Evolutionary conservation across 2,113 vertebrate genomes (phyloP).

Genomic region (Thamnaconus septentrionalis): DNA sequence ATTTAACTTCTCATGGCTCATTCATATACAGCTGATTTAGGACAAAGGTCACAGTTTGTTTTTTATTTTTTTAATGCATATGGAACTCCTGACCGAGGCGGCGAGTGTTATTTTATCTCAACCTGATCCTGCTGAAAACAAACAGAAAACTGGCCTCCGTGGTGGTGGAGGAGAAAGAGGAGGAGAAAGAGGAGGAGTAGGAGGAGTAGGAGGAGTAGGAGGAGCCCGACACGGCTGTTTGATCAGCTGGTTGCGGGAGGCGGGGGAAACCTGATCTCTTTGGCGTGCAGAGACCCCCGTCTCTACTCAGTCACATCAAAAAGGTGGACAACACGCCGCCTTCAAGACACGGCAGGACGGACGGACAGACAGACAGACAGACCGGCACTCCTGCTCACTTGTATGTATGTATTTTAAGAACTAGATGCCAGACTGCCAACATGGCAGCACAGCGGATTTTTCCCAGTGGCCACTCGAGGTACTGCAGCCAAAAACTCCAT

Average conservation of each 20-base stretch:
- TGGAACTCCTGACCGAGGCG: background rate
- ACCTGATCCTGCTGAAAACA: conserved; percentile 10
- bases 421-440: no score
- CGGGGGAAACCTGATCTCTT: conserved; percentile 59
- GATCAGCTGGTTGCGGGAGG: conserved; percentile 68
- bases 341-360: conserved; percentile 53
- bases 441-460: no score
- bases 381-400: conserved; percentile 52
- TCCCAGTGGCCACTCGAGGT: no score
- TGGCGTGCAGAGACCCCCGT: conserved; percentile 40
- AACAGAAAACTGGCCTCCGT: background rate
- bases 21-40: no score
- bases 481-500: background rate
- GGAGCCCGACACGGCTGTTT: conserved; percentile 65
- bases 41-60: no score
- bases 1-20: no score
- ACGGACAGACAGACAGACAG: no score
- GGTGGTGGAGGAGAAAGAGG: background rate
- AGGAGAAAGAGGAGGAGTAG: no score
- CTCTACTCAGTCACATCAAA: conserved; percentile 55
- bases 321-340: conserved; percentile 36
- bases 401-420: conserved; percentile 56
- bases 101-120: background rate
- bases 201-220: conserved; percentile 15
- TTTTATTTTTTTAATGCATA: no score